These are phyloP conservation scores for Ichneumoninae sp. DNA, from an alignment of 2,888 invertebrate species.

Conservation along the genomic window DNA sequence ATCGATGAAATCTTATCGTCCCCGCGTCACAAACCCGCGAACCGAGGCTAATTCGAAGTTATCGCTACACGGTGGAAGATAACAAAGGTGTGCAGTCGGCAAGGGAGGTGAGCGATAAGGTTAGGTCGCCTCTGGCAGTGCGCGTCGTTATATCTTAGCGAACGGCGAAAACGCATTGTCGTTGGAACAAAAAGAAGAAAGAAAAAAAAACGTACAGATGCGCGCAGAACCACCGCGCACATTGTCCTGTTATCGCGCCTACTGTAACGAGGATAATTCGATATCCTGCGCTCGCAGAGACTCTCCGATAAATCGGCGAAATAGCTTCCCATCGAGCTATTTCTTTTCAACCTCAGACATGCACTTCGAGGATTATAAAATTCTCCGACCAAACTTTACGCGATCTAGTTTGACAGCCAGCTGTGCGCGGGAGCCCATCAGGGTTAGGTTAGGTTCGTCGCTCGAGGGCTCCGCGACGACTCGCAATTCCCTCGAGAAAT, in stretches of 20 bases:
- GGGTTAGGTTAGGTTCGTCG: conserved; percentile 78
- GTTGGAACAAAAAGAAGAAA: background rate
- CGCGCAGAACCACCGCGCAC: conserved; percentile 12
- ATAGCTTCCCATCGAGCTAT: no score
- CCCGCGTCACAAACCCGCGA: background rate
- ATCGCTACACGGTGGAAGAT: conserved; percentile 12
- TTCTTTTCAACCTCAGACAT: background rate
- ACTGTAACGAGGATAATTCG: conserved; percentile 28
- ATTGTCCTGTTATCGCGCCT: conserved; percentile 22
- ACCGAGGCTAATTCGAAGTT: conserved; percentile 16
- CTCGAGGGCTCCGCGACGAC: background rate
- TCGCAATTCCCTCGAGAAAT: background rate
- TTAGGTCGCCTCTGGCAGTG: conserved; percentile 8
- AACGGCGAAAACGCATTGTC: background rate
- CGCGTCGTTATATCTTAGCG: conserved; percentile 6
- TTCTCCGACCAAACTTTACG: background rate
- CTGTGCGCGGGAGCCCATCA: conserved; percentile 75
- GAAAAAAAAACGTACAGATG: conserved; percentile 15
- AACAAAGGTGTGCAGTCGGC: background rate
- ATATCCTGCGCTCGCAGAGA: conserved; percentile 1
- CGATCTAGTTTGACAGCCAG: conserved; percentile 77
- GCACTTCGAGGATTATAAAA: background rate
- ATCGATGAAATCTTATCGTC: conserved; percentile 44
- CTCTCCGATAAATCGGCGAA: background rate
- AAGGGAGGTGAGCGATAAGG: conserved; percentile 19